Base-by-base conservation (phyloP, 2,888 invertebrate species). In the Hermaeophaga mercurialis region DNA sequence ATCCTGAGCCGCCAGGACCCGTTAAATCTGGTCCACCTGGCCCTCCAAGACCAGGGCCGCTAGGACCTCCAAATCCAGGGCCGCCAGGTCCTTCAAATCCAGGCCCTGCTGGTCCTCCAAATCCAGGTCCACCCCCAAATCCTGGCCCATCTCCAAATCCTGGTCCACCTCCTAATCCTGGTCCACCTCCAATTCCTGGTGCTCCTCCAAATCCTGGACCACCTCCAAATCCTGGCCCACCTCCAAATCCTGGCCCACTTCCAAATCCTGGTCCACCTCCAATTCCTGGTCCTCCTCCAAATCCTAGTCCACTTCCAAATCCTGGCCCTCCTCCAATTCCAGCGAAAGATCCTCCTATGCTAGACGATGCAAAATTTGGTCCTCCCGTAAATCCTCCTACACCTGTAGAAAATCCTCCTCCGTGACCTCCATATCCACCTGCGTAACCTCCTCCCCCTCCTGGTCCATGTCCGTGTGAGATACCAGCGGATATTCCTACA, bases 21-120 rank as follows among this genome's bases (percentile, higher is more conserved):
- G 19, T 12, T 26, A 48, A 36, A 17, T n/a, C 36, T 11, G 15
- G 22, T 19, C 34, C 34, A 36, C 36, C 60, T 8, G 26, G 4
- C 33, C 48, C 46, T 6, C 59, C 58, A 34, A 43, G 22, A 22
- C 54, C 54, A 8, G 26, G 26, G 7, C 59, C 59, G n/a, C 22
- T 36, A 2, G 26, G 41, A 11, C 43, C 43, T 7, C 50, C 53
- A 26, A 12, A 26, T 12, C 47, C 54, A 19, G 31, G 4, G 11
- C 33, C 41, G 19, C 14, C 24, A 3, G 24, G 11, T 12, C 52
- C 50, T 18, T 48, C 50, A 2, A 52, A n/a, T 12, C 39, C 55
- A 14, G 14, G 14, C n/a, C 33, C 41, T 8, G 44, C 15, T 17
- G 12, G 9, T 31, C 28, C 41, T 14, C 17, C 38, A n/a, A 6